phyloP scores from a whole-genome alignment of 2,888 invertebrate genomes.

The Nymphalis c-album region DNA sequence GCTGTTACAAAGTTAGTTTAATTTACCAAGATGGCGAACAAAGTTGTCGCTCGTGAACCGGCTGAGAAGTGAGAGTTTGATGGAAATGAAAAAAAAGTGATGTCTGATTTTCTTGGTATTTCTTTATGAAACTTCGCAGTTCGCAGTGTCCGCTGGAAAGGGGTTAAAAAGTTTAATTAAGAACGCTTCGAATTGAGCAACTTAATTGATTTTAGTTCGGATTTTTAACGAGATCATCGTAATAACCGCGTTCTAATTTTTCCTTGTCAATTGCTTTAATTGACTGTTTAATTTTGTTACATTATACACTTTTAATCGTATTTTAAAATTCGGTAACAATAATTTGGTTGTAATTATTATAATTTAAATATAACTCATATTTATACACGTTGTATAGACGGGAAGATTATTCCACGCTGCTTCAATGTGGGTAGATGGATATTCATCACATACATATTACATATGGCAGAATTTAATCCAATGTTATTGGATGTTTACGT shows the following conservation, averaged over 20 bases:
- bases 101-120: conserved; percentile 19
- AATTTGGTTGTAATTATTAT: background rate
- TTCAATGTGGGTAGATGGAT: too few relatives aligned
- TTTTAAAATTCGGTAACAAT: background rate
- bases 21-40: conserved; percentile 21
- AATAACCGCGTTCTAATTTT: conserved; percentile 6
- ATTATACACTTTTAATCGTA: background rate
- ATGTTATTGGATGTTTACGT: too few relatives aligned
- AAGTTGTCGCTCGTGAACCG: conserved; percentile 17
- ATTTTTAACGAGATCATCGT: conserved; percentile 6
- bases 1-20: conserved; percentile 14
- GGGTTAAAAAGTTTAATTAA: conserved; percentile 26
- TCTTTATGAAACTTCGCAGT: conserved; percentile 22
- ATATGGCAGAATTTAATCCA: too few relatives aligned
- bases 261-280: background rate
- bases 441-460: too few relatives aligned
- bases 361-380: background rate
- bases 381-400: too few relatives aligned
- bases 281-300: background rate
- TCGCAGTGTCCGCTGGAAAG: conserved; percentile 5
- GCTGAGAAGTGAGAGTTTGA: conserved; percentile 18
- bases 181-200: conserved; percentile 19
- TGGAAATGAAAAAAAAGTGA: conserved; percentile 21
- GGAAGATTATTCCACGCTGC: too few relatives aligned
- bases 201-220: conserved; percentile 23